Base-by-base conservation (phyloP, 2,888 invertebrate species). In the Cheilosia urbana region DNA sequence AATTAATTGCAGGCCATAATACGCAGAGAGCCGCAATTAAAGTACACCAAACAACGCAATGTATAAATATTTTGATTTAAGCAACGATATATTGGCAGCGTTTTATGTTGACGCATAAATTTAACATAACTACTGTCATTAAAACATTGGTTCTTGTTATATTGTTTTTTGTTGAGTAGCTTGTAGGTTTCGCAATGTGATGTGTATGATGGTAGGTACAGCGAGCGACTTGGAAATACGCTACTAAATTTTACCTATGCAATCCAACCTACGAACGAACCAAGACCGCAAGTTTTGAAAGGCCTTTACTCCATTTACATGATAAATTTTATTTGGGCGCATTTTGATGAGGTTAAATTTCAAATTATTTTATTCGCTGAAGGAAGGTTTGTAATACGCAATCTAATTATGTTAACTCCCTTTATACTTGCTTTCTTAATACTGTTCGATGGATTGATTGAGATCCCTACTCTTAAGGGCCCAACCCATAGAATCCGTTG, bases 41-140 rank as follows among this genome's bases (percentile, higher is more conserved):
- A 84, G 60, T 76, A 47, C 69, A 27, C 65, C 75, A 60, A 80
- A 80, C 53, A 84, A 84, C 60, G 84, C 65, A 71, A 80, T 55
- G 80, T 84, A 76, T 79, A 73, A 73, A 69, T 73, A 79, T 83
- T 83, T 83, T 63, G 78, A 73, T 75, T 80, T 40, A 42, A 65
- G 60, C 75, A 71, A 65, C 55, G 75, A 65, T 71, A 65, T 71
- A 79, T 69, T 60, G 49, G 62, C 30, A 69, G 65, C 53, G 65
- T 49, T 79, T 80, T 34, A 34, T 30, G 57, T 34, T 57, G 57
- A n/a, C 49, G 62, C 60, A 82, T 77, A 82, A 82, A 82, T 77
- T 77, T 76, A 82, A 71, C 76, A 69, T 69, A 27, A 57, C 73
- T 62, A 73, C 55, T 66, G 65, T 66, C 62, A 78, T 77, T 77